Conservation (phyloP, 2,888 invertebrate genomes). For the Muschampia staudingeri region DNA sequence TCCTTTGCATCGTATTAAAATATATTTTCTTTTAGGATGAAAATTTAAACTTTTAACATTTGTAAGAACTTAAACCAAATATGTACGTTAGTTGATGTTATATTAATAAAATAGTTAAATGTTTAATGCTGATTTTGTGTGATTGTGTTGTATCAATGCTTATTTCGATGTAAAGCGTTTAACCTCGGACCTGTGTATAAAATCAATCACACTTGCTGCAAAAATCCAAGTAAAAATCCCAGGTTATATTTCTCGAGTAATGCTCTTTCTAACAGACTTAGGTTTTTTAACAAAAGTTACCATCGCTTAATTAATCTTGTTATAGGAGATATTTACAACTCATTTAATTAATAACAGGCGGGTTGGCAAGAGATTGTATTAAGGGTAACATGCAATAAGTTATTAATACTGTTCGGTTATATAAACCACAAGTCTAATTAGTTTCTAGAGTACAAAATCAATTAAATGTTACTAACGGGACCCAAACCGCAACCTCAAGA, state of each 20-base stretch:
- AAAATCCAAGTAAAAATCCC: background rate
- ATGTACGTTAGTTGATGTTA: too few relatives aligned
- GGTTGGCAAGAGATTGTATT: slow-evolving; percentile 78
- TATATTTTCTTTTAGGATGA: too few relatives aligned
- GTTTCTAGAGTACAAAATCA: slow-evolving; percentile 89
- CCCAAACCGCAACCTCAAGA: slow-evolving; percentile 82
- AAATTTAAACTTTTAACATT: too few relatives aligned
- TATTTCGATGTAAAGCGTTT: too few relatives aligned
- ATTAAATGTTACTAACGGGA: slow-evolving; percentile 85
- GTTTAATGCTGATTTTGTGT: too few relatives aligned
- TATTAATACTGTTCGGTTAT: slow-evolving; percentile 87
- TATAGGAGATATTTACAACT: slow-evolving; percentile 42
- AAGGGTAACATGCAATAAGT: slow-evolving; percentile 73
- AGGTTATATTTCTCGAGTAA: background rate
- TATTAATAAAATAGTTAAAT: too few relatives aligned
- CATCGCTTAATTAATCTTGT: slow-evolving; percentile 17
- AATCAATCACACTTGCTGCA: too few relatives aligned
- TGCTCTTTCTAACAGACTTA: background rate
- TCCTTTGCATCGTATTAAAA: too few relatives aligned
- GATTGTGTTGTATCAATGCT: too few relatives aligned
- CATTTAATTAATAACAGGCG: slow-evolving; percentile 70
- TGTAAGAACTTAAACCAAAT: too few relatives aligned
- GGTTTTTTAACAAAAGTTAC: background rate
- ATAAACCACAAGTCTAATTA: slow-evolving; percentile 90
- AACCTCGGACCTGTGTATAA: too few relatives aligned